These are phyloP conservation scores for Seriola aureovittata DNA, from an alignment of 2,113 vertebrate species.

Conservation along the genomic window DNA sequence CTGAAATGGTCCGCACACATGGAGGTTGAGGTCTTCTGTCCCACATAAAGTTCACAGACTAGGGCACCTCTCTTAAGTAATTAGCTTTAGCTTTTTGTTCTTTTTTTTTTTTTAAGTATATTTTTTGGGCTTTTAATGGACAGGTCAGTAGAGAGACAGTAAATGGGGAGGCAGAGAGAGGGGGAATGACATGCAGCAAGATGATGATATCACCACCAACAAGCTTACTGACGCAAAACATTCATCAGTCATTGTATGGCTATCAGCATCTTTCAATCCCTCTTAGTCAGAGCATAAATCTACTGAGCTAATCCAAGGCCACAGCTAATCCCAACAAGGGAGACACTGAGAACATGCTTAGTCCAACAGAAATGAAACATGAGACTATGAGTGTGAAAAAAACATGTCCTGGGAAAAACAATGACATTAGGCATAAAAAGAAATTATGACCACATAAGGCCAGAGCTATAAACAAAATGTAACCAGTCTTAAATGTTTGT, in stretches of 20 bases:
- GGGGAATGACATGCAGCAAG: no score
- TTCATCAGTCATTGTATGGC: conserved; percentile 42
- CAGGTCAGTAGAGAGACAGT: no score
- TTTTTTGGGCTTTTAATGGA: no score
- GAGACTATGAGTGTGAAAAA: not conserved
- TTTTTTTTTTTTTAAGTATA: no score
- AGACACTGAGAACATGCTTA: conserved; percentile 22
- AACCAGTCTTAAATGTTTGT: not conserved
- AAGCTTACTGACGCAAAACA: conserved; percentile 62
- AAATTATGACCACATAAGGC: not conserved
- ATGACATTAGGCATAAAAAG: not conserved
- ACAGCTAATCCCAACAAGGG: conserved; percentile 42
- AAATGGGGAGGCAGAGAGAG: no score
- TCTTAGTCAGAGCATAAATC: conserved; percentile 51
- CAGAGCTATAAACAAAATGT: not conserved
- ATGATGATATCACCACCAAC: conserved; percentile 41
- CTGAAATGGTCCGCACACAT: not conserved
- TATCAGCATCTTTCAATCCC: conserved; percentile 58
- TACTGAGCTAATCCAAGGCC: conserved; percentile 49
- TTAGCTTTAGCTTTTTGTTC: conserved; percentile 38
- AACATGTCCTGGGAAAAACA: not conserved
- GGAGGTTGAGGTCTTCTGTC: conserved; percentile 3
- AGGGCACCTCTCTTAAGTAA: conserved; percentile 10
- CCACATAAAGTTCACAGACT: not conserved
- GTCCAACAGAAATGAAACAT: conserved; percentile 30